These are phyloP conservation scores for Strigamia transsilvanica DNA, from an alignment of 2,888 invertebrate species.

Conservation along the genomic window DNA sequence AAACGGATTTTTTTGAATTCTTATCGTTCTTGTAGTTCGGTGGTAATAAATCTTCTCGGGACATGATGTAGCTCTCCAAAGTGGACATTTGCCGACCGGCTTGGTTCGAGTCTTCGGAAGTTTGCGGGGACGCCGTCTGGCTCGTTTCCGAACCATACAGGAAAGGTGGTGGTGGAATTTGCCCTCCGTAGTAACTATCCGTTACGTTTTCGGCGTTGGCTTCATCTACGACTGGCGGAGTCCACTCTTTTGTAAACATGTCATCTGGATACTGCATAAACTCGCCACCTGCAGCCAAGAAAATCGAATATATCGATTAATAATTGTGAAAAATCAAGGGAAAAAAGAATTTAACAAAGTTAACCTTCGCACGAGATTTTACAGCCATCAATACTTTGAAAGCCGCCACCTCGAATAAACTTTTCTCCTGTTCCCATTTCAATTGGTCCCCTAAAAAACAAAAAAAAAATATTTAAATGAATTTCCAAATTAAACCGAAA, in stretches of 20 bases:
- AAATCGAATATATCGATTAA: not conserved
- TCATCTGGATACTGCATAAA: not conserved
- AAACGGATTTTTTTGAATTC: conserved; percentile 53
- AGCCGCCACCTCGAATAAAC: conserved; percentile 58
- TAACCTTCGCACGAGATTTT: not conserved
- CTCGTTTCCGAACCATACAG: conserved; percentile 52
- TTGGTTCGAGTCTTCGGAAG: not conserved
- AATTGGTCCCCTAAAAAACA: conserved; percentile 57
- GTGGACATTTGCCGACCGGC: not conserved
- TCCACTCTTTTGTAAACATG: not conserved
- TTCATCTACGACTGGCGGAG: not conserved
- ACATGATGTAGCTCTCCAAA: conserved; percentile 16
- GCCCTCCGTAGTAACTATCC: not conserved
- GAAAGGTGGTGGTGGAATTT: conserved; percentile 26
- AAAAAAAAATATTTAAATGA: conserved; percentile 22
- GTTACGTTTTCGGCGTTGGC: not conserved
- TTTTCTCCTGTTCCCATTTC: conserved; percentile 59
- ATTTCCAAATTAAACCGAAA: not conserved
- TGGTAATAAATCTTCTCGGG: conserved; percentile 11
- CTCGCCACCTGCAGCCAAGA: not conserved
- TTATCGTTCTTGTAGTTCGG: conserved; percentile 10
- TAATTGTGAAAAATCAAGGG: not conserved
- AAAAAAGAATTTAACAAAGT: not conserved
- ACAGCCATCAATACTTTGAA: conserved; percentile 54
- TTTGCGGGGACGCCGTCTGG: conserved; percentile 54